Conservation (phyloP, 2,113 vertebrate genomes). For the Camelus bactrianus region DNA sequence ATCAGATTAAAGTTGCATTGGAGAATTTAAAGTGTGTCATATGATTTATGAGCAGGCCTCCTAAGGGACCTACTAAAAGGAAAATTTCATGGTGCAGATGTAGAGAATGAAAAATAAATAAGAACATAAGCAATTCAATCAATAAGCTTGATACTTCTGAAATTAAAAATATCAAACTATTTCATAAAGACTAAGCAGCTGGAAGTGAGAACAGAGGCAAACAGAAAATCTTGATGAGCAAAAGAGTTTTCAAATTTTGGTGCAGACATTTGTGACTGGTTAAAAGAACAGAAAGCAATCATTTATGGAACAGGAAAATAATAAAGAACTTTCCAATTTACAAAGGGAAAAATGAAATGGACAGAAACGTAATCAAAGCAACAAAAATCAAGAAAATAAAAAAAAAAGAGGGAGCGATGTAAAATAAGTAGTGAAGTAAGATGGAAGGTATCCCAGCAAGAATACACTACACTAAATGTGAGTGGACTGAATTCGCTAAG, state of each 20-base stretch:
- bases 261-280: background rate
- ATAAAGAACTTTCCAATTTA: background rate
- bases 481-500: background rate
- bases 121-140: background rate
- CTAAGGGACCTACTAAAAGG: background rate
- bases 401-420: background rate
- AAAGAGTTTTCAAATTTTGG: background rate
- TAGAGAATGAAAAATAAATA: background rate
- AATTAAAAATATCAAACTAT: background rate
- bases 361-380: background rate
- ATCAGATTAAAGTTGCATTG: background rate
- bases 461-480: background rate
- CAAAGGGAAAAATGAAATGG: background rate
- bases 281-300: background rate
- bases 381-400: background rate
- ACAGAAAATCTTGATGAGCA: background rate
- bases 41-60: background rate
- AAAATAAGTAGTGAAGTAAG: background rate
- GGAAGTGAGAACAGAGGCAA: background rate
- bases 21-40: background rate
- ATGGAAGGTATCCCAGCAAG: background rate
- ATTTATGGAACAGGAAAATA: background rate
- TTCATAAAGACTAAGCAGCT: background rate
- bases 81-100: background rate
- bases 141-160: background rate